phyloP scores from a whole-genome alignment of 2,113 vertebrate species.

The human (Homo sapiens) region GRCh38 chr1:49712001-49712500 shows the following conservation, averaged over 20 bases:
- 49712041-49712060: neutral
- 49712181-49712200: neutral
- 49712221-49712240: neutral
- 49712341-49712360: neutral
- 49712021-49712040: neutral
- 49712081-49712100: neutral
- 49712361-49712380: neutral
- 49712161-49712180: neutral
- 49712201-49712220: neutral
- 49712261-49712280: neutral
- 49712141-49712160: neutral
- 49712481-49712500: neutral
- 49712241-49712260: neutral
- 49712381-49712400: neutral
- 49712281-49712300: neutral
- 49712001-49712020: neutral
- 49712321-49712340: neutral
- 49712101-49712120: neutral
- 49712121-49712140: neutral
- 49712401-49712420: neutral
- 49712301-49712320: neutral
- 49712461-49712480: neutral
- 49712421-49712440: neutral
- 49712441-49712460: neutral
- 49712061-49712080: neutral